phyloP scores from a whole-genome alignment of 2,888 invertebrate genomes.

The Drosophila robusta region DNA sequence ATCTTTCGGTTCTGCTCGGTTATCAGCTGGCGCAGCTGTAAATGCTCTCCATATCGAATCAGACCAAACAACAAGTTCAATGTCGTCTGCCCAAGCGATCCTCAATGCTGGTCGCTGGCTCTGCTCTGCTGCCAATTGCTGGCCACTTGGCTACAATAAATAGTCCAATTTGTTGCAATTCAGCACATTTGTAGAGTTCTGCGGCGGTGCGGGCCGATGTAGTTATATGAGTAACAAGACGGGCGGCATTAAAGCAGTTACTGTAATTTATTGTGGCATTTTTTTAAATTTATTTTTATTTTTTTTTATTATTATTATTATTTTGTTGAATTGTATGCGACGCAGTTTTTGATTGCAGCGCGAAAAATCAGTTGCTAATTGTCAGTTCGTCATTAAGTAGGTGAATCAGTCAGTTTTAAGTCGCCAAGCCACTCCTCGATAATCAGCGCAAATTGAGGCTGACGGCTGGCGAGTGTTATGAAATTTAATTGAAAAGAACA shows the following conservation, averaged over 20 bases:
- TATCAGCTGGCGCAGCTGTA: conserved; percentile 49
- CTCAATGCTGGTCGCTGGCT: conserved; percentile 6
- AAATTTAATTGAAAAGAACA: conserved; percentile 49
- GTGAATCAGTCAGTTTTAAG: conserved; percentile 55
- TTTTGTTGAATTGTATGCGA: conserved; percentile 13
- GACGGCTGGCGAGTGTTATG: conserved; percentile 47
- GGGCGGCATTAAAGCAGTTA: conserved; percentile 3
- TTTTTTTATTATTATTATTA: neutral
- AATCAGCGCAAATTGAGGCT: conserved; percentile 42
- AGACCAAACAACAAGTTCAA: conserved; percentile 54
- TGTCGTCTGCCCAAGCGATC: conserved; percentile 34
- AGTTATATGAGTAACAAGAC: conserved; percentile 32
- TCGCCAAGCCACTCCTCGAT: conserved; percentile 39
- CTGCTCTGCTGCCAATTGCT: conserved; percentile 23
- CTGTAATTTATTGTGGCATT: neutral
- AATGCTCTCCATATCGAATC: conserved; percentile 9
- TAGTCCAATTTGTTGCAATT: conserved; percentile 23
- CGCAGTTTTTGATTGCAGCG: conserved; percentile 36
- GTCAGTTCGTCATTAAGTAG: conserved; percentile 58
- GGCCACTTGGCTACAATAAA: conserved; percentile 37
- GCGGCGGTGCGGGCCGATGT: neutral
- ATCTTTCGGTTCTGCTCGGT: conserved; percentile 46
- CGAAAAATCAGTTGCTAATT: conserved; percentile 60
- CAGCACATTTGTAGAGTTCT: neutral
- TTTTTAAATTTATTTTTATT: conserved; percentile 1